Percentiles rank a stretch among this genome's conserved stretches.
phyloP scores from a whole-genome alignment of 2,797 vertebrate species.

The Poeciliopsis infans region DNA sequence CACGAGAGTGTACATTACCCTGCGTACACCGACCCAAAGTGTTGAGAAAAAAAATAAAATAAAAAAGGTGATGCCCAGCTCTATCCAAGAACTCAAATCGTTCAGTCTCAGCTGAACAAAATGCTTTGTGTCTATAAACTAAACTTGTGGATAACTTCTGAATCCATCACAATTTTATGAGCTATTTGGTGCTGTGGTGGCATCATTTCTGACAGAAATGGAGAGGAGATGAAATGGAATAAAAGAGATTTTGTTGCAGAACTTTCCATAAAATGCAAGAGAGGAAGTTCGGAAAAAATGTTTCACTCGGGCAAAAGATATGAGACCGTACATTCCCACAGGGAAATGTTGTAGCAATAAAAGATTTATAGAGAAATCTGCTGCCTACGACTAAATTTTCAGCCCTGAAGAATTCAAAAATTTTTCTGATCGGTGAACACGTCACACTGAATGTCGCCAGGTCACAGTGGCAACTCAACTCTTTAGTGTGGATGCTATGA shows the following conservation, averaged over 20 bases:
- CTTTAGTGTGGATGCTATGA: neutral
- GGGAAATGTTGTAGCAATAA: neutral
- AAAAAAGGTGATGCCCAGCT: neutral
- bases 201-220: neutral
- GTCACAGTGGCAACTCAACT: neutral
- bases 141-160: neutral
- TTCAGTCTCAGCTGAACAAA: neutral
- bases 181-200: neutral
- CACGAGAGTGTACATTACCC: slow-evolving; percentile 11
- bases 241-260: neutral
- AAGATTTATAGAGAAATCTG: neutral
- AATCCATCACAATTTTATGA: neutral
- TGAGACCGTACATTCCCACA: neutral
- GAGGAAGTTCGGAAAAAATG: neutral
- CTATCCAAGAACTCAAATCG: neutral
- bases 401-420: neutral
- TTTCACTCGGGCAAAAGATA: neutral
- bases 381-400: neutral
- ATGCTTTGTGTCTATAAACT: neutral
- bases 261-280: neutral
- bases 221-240: neutral
- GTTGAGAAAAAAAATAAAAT: neutral
- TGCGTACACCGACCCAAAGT: slow-evolving; percentile 6
- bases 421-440: neutral
- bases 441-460: neutral